Base-by-base conservation (phyloP, 2,113 vertebrate species). In the Cathartes aura region DNA sequence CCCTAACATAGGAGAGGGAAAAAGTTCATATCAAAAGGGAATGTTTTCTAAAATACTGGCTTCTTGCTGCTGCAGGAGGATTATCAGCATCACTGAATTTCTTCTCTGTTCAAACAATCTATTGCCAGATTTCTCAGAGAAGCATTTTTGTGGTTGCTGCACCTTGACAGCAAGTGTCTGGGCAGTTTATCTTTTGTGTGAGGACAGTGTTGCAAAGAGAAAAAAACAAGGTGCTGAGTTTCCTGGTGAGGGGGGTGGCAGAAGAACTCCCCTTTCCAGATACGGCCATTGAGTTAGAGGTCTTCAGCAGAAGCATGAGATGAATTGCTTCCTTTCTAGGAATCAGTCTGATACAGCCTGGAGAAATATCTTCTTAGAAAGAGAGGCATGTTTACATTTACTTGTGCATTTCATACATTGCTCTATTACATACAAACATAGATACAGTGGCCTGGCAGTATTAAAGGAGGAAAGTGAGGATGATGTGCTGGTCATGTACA, bases 51-150 rank as follows among this genome's bases (percentile, higher is more conserved):
- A 95, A 95, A 93, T 87, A 96, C 55, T 67, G 59, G 14, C 42
- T 59, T 82, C n/a, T 75, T 30, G 29, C 81, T 56, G 60, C 38
- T 96, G 45, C 53, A 47, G 45, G 26, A 76, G 23, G 56, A 90
- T 96, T 93, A 84, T 60, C 47, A 73, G 42, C 70, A 87, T 85
- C 73, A 71, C n/a, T 91, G 52, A 43, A n/a, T 95, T 91, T 81
- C 59, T 93, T 27, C 47, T 81, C 63, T 62, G 52, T 64, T 71
- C 66, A 67, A 85, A 52, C 14, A 87, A 68, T 18, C 64, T 47
- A 24, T 17, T 71, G 43, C 38, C 73, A 94, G 58, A 23, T 84
- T 93, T 96, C 45, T 60, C 36, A 64, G 74, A 90, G 36, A 43
- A 88, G 32, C 36, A 45, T 29, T 70, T 86, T 36, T 58, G n/a